These are phyloP conservation scores for Eupithecia centaureata DNA, from an alignment of 2,888 invertebrate genomes.

Conservation along the genomic window DNA sequence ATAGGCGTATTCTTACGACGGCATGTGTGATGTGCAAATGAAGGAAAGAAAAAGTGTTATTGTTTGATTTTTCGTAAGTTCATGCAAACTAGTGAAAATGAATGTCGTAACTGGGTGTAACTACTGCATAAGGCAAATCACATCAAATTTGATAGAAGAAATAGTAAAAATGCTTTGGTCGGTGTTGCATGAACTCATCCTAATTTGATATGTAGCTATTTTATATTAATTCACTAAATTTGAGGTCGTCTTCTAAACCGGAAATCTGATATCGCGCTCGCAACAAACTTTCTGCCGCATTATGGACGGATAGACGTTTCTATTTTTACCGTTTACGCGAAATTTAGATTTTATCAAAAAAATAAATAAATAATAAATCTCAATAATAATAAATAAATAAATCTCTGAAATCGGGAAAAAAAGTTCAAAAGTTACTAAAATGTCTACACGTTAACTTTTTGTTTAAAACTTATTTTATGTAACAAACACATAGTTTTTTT, in stretches of 20 bases:
- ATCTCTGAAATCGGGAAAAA: background rate
- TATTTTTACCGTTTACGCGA: conserved; percentile 20
- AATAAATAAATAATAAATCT: background rate
- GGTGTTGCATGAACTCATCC: conserved; percentile 66
- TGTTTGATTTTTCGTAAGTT: conserved; percentile 76
- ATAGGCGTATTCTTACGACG: conserved; percentile 65
- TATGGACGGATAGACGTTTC: conserved; percentile 40
- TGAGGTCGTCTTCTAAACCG: conserved; percentile 72
- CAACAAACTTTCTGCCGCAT: conserved; percentile 65
- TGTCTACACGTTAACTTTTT: background rate
- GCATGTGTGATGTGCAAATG: conserved; percentile 74
- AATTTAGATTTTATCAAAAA: background rate
- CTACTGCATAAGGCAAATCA: conserved; percentile 20
- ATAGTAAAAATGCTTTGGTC: conserved; percentile 54
- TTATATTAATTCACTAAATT: conserved; percentile 62
- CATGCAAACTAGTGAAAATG: conserved; percentile 61
- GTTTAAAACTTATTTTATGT: background rate
- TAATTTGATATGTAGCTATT: conserved; percentile 77
- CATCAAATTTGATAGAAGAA: conserved; percentile 20
- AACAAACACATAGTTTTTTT: background rate
- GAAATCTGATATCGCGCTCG: conserved; percentile 56
- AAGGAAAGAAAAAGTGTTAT: conserved; percentile 82
- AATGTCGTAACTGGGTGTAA: conserved; percentile 54
- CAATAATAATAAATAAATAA: background rate
- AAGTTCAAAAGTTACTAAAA: background rate